Conservation (phyloP, 2,797 vertebrate genomes). For the Echiichthys vipera region DNA sequence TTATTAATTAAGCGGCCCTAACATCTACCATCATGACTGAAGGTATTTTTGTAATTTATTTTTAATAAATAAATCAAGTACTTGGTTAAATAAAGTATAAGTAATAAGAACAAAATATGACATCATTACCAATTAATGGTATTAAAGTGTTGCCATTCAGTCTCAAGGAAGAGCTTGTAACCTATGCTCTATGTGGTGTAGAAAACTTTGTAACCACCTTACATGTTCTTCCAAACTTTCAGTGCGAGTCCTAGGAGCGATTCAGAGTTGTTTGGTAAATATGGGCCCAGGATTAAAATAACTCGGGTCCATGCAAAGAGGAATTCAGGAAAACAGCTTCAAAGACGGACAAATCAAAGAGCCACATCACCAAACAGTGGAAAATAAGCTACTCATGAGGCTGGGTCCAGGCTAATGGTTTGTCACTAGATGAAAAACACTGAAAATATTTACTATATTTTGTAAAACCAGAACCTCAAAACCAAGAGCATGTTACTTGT, state of each 20-base stretch:
- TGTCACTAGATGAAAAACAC: conserved; percentile 31
- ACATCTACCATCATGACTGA: too few relatives aligned
- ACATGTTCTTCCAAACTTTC: conserved; percentile 34
- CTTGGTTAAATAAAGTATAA: background rate
- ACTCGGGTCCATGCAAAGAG: conserved; percentile 38
- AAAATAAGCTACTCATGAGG: conserved; percentile 42
- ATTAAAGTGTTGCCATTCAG: conserved; percentile 6
- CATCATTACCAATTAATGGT: background rate
- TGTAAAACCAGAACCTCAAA: background rate
- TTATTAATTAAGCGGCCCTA: too few relatives aligned
- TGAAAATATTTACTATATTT: conserved; percentile 6
- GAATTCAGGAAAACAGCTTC: conserved; percentile 57
- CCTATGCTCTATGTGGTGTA: conserved; percentile 30
- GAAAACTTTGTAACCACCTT: conserved; percentile 27
- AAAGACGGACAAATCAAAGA: conserved; percentile 58
- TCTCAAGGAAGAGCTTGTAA: conserved; percentile 18
- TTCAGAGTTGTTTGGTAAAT: conserved; percentile 51
- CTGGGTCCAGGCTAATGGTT: conserved; percentile 13
- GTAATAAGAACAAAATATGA: background rate
- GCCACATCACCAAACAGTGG: conserved; percentile 37
- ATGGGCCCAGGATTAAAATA: conserved; percentile 58
- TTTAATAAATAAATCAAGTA: too few relatives aligned
- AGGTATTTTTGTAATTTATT: background rate
- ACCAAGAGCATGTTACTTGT: background rate
- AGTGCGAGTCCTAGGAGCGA: conserved; percentile 33